These are phyloP conservation scores for Rhipidura dahli DNA, from an alignment of 2,113 vertebrate species.

Conservation along the genomic window DNA sequence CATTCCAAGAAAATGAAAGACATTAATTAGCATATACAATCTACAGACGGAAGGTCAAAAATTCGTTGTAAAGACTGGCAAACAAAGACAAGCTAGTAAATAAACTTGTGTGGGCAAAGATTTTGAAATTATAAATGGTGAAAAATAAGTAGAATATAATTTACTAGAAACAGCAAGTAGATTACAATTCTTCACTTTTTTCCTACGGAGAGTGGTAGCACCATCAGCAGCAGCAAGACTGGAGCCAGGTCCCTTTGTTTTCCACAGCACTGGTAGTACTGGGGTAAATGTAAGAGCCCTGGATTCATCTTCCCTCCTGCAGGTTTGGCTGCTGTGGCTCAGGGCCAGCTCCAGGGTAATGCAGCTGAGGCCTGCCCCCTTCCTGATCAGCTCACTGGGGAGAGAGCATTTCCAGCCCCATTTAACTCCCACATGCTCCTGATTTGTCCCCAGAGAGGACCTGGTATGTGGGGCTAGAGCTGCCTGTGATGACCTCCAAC, in stretches of 20 bases:
- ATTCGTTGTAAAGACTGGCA: not conserved
- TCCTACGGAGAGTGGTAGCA: not conserved
- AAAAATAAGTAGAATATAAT: not conserved
- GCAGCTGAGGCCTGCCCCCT: not conserved
- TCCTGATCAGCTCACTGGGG: accelerated
- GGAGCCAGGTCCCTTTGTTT: not conserved
- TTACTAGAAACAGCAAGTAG: not conserved
- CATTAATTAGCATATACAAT: not conserved
- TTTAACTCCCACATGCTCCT: not conserved
- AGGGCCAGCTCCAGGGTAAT: not conserved
- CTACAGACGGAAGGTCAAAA: not conserved
- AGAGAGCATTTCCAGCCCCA: not conserved
- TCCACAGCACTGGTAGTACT: not conserved
- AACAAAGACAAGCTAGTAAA: not conserved
- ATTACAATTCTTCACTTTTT: not conserved
- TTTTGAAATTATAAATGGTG: not conserved
- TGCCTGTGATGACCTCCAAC: accelerated
- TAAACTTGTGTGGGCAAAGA: not conserved
- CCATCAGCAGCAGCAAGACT: not conserved
- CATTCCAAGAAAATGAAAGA: not conserved
- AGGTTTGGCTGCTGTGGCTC: not conserved
- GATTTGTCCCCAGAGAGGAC: not conserved
- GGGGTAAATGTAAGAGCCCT: not conserved
- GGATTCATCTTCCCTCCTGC: not conserved
- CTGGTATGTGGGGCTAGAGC: accelerated